These are phyloP conservation scores for Helobdella robusta DNA, from an alignment of 2,888 invertebrate species.

Conservation along the genomic window DNA sequence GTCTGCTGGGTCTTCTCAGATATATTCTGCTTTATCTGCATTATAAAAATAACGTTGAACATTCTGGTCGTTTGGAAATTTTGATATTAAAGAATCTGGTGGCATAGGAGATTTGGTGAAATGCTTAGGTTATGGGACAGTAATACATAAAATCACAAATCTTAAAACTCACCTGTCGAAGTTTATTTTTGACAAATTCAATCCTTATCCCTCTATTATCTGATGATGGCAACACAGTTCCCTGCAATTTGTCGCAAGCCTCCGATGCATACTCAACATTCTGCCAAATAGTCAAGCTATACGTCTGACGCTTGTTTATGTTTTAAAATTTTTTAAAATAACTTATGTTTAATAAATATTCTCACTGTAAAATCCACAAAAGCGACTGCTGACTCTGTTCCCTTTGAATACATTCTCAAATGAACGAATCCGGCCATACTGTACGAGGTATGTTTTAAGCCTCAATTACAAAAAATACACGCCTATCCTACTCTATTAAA, in stretches of 20 bases:
- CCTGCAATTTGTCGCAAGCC: conserved; percentile 86
- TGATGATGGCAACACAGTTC: conserved; percentile 86
- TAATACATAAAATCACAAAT: no score
- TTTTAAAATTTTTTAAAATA: no score
- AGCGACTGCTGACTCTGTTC: conserved; percentile 77
- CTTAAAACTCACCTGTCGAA: conserved; percentile 51
- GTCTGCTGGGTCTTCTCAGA: no score
- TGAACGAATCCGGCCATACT: conserved; percentile 97
- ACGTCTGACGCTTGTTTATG: no score
- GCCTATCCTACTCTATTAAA: not conserved
- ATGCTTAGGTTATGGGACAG: no score
- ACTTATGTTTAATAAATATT: not conserved
- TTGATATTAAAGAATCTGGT: no score
- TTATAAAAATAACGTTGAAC: no score
- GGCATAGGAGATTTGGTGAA: no score
- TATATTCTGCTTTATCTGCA: no score
- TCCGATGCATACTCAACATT: conserved; percentile 81
- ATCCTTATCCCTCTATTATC: conserved; percentile 94
- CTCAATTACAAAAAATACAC: not conserved
- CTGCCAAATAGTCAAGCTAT: no score
- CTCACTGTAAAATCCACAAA: conserved; percentile 82
- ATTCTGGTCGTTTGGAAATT: no score
- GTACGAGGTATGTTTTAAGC: conserved; percentile 42
- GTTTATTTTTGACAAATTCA: conserved; percentile 97
- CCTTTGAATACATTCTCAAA: conserved; percentile 72